Evolutionary conservation across 2,113 vertebrate genomes (phyloP).

Genomic region (Peromyscus californicus): DNA sequence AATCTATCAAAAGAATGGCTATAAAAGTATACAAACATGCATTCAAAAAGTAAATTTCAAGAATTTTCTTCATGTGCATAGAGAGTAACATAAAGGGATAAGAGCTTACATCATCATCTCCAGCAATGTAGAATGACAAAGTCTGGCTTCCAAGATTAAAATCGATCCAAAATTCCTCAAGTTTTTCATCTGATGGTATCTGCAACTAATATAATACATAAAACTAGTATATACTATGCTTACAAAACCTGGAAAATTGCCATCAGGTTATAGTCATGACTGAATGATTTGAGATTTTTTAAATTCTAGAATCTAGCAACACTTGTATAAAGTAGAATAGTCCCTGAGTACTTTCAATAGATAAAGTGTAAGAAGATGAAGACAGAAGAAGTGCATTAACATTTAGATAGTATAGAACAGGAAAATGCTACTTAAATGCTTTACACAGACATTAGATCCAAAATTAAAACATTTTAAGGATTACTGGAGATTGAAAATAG

Average conservation of each 20-base stretch:
- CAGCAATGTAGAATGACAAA: constrained; percentile 95
- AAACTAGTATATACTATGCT: background rate
- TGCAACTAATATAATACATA: constrained; percentile 89
- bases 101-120: constrained; percentile 88
- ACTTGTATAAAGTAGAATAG: background rate
- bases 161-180: constrained; percentile 98
- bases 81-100: background rate
- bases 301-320: background rate
- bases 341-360: background rate
- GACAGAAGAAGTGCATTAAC: background rate
- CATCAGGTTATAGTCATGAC: background rate
- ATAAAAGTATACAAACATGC: constrained; percentile 45
- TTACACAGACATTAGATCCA: background rate
- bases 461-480: constrained; percentile 49
- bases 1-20: background rate
- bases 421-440: constrained; percentile 44
- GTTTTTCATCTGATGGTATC: constrained; percentile 95
- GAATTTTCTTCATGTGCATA: background rate
- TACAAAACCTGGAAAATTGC: constrained; percentile 36
- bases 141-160: constrained; percentile 95
- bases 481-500: constrained; percentile 19
- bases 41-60: constrained; percentile 18
- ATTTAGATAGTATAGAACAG: constrained; percentile 47
- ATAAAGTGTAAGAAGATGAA: background rate
- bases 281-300: background rate